Base-by-base conservation (phyloP, 2,113 vertebrate genomes). In the Tachuris rubrigastra region DNA sequence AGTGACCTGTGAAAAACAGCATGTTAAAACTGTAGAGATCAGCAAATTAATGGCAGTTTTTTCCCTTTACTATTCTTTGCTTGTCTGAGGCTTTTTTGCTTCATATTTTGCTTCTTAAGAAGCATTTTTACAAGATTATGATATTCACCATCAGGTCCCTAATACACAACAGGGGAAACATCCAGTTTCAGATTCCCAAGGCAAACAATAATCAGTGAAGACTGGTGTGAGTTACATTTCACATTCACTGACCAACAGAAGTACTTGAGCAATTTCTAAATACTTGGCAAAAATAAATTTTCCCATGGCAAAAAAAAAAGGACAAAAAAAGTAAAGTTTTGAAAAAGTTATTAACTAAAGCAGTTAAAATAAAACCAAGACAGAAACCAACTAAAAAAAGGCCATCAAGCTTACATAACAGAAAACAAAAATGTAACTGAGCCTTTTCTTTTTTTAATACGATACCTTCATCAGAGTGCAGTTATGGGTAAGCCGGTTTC, bases 1-100 rank as follows among this genome's bases (percentile, higher is more conserved):
- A 58, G 97, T 99, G 75, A 99, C 99, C 99, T 99, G 42, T n/a
- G 81, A 90, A 82, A 94, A 89, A 21, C 10, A 78, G 21, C 4
- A 28, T 4, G 25, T 87, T 87, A 35, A 33, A 69, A 93, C 39
- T n/a, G 62, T 11, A 39, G 56, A 81, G 16, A 59, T 60, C 17
- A 72, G 18, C 31, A 35, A 72, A 72, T 31, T 44, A 53, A 42
- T 8, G 50, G n/a, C 44, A 75, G 39, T 19, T 62, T 44, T 25
- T 72, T 60, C 5, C 5, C 28, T 81, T 44, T 30, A 82, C 27
- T 35, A 1, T 33, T 68, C 44, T 83, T 68, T 7, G 28, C 16
- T 76, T 69, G 39, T 47, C 41, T 68, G 65, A 87, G 41, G 47
- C 20, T 78, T 49, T 59, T 87, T 59, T 25, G 33, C 37, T 66